phyloP scores from a whole-genome alignment of 2,888 invertebrate genomes.

The Habrosyne pyritoides region DNA sequence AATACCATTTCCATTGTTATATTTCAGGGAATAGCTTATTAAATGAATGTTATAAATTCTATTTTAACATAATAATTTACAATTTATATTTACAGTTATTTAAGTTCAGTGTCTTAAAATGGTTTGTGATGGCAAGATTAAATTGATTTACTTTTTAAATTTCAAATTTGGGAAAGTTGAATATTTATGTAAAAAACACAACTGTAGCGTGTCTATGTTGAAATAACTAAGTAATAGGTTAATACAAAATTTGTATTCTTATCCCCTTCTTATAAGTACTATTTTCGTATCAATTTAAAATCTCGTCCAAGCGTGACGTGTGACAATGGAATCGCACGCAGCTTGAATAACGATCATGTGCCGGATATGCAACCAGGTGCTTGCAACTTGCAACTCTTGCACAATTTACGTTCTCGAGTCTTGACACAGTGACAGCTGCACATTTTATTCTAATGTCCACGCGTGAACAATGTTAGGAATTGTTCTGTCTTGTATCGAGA shows the following conservation, averaged over 20 bases:
- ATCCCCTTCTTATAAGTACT: not conserved
- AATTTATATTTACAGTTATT: too few relatives aligned
- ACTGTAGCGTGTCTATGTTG: too few relatives aligned
- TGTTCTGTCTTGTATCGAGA: not conserved
- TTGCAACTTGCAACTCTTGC: constrained; percentile 21
- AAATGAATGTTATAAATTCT: too few relatives aligned
- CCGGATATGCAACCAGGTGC: constrained; percentile 38
- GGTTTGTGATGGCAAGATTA: too few relatives aligned
- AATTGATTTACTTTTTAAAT: too few relatives aligned
- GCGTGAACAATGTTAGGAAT: constrained; percentile 7
- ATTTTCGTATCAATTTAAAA: constrained; percentile 6
- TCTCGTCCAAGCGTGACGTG: not conserved
- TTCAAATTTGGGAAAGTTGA: too few relatives aligned
- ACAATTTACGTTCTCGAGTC: constrained; percentile 31
- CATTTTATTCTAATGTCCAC: constrained; percentile 31
- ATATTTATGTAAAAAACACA: too few relatives aligned
- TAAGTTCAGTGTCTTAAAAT: too few relatives aligned
- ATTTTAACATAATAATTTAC: too few relatives aligned
- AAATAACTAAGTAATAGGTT: too few relatives aligned
- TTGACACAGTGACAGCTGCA: constrained; percentile 16
- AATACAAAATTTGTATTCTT: not conserved
- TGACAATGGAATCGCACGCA: constrained; percentile 11
- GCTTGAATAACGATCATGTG: constrained; percentile 15
- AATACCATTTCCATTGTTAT: not conserved
- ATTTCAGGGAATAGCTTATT: not conserved